These are phyloP conservation scores for Podarcis raffonei DNA, from an alignment of 2,113 vertebrate genomes.

Conservation along the genomic window DNA sequence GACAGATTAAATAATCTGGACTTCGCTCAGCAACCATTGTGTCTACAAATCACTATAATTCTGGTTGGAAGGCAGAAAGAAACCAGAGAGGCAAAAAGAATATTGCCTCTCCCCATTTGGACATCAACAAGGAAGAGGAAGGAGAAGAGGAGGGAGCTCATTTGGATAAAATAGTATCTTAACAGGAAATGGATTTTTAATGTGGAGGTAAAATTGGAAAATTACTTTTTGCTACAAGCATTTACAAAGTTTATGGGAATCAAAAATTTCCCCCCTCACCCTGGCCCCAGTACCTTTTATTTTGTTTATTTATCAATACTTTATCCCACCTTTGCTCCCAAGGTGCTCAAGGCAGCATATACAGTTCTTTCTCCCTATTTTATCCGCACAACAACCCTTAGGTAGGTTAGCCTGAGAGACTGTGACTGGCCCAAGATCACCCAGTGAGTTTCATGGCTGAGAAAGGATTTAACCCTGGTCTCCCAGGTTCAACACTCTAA, in stretches of 20 bases:
- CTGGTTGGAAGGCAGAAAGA: background rate
- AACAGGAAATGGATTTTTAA: background rate
- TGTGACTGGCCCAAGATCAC: no score
- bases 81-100: background rate
- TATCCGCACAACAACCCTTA: no score
- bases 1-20: background rate
- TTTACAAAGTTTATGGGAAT: background rate
- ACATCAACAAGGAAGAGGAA: background rate
- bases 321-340: no score
- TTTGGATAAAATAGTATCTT: background rate
- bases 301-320: no score
- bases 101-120: background rate
- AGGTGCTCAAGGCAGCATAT: no score
- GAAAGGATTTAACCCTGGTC: no score
- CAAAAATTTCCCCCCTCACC: no score
- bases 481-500: no score
- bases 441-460: no score
- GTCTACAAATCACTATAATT: background rate
- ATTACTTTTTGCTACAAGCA: background rate
- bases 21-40: background rate
- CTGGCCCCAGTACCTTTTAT: no score
- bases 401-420: no score
- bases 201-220: background rate
- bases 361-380: no score
- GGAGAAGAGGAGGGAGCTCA: background rate